Evolutionary conservation across 2,888 invertebrate species (phyloP).

Genomic region (Ophraella communa): DNA sequence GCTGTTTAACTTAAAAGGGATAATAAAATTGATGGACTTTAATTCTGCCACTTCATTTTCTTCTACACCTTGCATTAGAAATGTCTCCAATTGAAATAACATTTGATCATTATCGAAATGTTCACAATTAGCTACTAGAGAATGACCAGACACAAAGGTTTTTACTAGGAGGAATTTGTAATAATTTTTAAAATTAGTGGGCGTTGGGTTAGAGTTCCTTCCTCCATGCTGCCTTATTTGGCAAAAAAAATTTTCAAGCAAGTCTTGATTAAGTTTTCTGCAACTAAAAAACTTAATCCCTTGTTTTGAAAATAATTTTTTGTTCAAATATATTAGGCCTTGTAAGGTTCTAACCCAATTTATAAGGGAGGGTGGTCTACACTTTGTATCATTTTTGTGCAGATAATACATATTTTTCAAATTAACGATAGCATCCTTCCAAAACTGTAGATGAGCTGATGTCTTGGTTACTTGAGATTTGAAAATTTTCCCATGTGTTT

Average conservation of each 20-base stretch:
- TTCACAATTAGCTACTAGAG: too few species aligned
- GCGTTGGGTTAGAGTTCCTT: background rate
- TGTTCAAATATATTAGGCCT: background rate
- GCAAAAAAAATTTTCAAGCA: background rate
- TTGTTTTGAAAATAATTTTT: background rate
- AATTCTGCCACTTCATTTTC: too few species aligned
- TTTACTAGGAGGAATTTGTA: too few species aligned
- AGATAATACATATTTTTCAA: background rate
- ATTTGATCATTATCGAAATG: too few species aligned
- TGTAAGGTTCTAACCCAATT: background rate
- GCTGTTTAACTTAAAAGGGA: too few species aligned
- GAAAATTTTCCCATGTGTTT: background rate
- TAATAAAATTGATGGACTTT: too few species aligned
- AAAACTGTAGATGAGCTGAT: background rate
- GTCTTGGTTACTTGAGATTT: background rate
- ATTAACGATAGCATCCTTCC: background rate
- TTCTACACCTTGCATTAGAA: too few species aligned
- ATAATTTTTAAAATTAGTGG: background rate
- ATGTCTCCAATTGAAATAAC: too few species aligned
- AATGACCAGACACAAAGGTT: too few species aligned
- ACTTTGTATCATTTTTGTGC: background rate
- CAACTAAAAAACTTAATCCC: background rate
- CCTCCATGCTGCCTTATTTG: background rate
- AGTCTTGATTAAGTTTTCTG: conserved; percentile 1
- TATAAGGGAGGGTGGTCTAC: background rate